phyloP scores from a whole-genome alignment of 1,140 invertebrate genomes.

The Cheumatopsyche charites region DNA sequence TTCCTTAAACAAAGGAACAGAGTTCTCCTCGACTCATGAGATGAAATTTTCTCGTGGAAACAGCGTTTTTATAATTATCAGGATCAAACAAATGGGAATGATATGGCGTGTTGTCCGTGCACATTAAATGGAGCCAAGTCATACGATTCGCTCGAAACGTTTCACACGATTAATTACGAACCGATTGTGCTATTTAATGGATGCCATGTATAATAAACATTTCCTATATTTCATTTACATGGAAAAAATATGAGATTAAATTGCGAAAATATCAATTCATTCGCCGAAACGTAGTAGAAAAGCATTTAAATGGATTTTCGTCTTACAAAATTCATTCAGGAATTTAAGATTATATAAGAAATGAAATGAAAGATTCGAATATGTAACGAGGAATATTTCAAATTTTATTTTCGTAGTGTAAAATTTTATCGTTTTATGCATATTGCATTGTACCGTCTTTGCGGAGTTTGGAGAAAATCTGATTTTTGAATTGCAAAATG shows the following conservation, averaged over 20 bases:
- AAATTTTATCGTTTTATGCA: no score
- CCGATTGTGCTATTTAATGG: background rate
- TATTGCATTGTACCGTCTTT: no score
- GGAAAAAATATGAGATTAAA: background rate
- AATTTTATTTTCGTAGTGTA: no score
- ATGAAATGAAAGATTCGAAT: no score
- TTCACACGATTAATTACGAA: background rate
- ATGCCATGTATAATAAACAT: background rate
- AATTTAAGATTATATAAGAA: no score
- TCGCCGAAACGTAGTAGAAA: background rate
- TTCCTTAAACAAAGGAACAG: constrained; percentile 1
- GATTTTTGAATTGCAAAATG: no score
- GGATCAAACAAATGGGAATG: constrained; percentile 5
- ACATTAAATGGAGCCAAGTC: no score
- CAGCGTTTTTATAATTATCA: background rate
- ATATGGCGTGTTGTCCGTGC: background rate
- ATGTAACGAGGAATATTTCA: no score
- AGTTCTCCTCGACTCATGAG: background rate
- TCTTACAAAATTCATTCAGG: no score
- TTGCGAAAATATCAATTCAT: background rate
- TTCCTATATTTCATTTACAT: background rate
- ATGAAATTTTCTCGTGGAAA: constrained; percentile 7
- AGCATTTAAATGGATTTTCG: background rate
- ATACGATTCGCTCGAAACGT: no score
- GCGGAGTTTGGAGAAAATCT: no score